Base-by-base conservation (phyloP, 2,888 invertebrate species). In the Harpalus rufipes region DNA sequence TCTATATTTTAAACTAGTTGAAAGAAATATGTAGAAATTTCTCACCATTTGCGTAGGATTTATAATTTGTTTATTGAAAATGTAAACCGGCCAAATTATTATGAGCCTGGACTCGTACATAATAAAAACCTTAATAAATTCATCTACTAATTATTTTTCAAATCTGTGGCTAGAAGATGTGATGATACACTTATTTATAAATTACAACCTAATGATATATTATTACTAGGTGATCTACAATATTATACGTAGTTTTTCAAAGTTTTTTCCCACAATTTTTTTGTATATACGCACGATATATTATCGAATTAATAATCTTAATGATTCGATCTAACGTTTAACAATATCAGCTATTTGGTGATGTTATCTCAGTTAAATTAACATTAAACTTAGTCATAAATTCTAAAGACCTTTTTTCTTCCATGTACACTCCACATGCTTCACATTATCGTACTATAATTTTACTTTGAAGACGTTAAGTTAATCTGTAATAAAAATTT, bases 181-280 rank as follows among this genome's bases (percentile, higher is more conserved):
- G 44, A 10, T 51, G 44, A 51, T 51, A 51, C 10, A 51, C 44
- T 51, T 10, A 10, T 51, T 51, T 51, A 51, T 51, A 51, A 51
- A 51, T 51, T 51, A 51, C 44, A 51, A 32, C 3, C 44, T 51
- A 51, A 51, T 51, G 44, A 51, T 51, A 51, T 51, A 51, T 51
- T 51, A 51, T 51, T 51, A 51, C 44, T 51, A 51, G 12, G 44
- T 51, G 44, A 51, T 51, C 44, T 51, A 51, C 44, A 51, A 51
- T 51, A 51, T 8, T 8, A 8, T 12, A 10, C 1, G 44, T 10
- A 12, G 1, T 51, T 51, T 51, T 51, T 51, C 44, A 51, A 51
- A 51, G 44, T 51, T 51, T 51, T 51, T 51, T 51, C 44, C 44
- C 44, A 10, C 6, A 51, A 5, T 32, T 51, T 51, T 51, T 51